Evolutionary conservation across 2,797 vertebrate species (phyloP), one percentile per base, ranked within the genome.

Genomic region (Phyllotis vaccarum): DNA sequence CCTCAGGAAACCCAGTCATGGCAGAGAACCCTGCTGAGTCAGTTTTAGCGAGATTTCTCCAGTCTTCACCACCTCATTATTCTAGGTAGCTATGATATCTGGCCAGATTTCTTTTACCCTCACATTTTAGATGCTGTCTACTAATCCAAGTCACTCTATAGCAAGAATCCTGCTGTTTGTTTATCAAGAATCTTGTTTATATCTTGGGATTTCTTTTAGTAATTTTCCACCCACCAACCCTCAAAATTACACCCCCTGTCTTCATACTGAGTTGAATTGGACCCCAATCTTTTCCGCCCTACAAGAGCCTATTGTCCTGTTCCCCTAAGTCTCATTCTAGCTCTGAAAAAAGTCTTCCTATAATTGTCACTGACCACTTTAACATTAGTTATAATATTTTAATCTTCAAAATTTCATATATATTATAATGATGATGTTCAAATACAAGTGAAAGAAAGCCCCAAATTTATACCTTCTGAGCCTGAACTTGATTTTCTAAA

Each of bases 401-500:
- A 27, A 58, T 68, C 21, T 82, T 93, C 16, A 86, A n/a, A 72
- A 7, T 78, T 85, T 40, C 29, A 76, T 75, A 52, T 54, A 92
- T 31, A 64, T 83, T 86, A 86, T 40, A 34, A 62, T 16, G 52
- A 64, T 40, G 12, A 76, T 54, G 3, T 76, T 92, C 3, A 83
- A 92, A 79, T 80, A 75, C 24, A 62, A 19, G 52, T 83, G 40
- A 76, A 85, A 90, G 34, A 83, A 83, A 90, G 54, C 80, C 5
- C 6, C 40, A 80, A 75, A 31, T 86, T 75, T 90, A 76, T 9
- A 86, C 64, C 43, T 94, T 76, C 49, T 29, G 37, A 56, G 3
- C 7, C 72, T 19, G 40, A 40, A 92, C 17, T 19, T 58, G 19
- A 40, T 70, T 87, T 95, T 97, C 40, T 80, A 43, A 95, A 97